Base-by-base conservation (phyloP, 1,140 invertebrate species). In the Drosophila erecta region DNA sequence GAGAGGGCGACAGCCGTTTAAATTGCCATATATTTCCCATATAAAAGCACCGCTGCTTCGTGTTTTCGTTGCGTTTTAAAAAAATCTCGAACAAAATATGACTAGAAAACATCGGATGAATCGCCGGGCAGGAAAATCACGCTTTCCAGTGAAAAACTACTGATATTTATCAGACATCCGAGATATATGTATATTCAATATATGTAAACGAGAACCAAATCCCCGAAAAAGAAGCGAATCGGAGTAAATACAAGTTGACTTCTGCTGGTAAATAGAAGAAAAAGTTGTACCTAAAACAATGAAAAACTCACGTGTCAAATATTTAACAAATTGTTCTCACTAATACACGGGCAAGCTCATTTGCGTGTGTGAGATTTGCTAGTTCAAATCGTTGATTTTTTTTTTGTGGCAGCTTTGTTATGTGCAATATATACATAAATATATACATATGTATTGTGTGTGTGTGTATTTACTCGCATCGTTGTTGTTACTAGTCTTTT, bases 361-460 rank as follows among this genome's bases (percentile, higher is more conserved):
- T 35, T 17, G 24, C 8, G 15, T 43, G 38, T 56, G 30, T 37
- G 20, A 46, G 50, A 37, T 38, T 40, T 41, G 15, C 24, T 30
- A 40, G 41, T 47, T 33, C 12, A 61, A 61, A 27, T 44, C 56
- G 20, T 64, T 17, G 10, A 20, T 3, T 15, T 65, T 65, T 65
- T 65, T 41, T 65, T 65, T 65, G 62, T 66, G 49, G 49, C 30
- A 51, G 49, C 49, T 51, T 51, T 51, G 62, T 65, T 62, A 33
- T 43, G 61, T 65, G 57, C 17, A 33, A 30, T 38, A 27, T 65
- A 46, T 37, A 20, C 20, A 50, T 33, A 20, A 35, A 40, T 62
- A 12, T 64, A 24, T 54, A 35, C 37, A 14, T 38, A 14, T 38
- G 37, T 41, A 8, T 30, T 30, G 47, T 17, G 30, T 53, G 14